Base-by-base conservation (phyloP, 1,140 invertebrate species). In the Drosophila chauvacae region DNA sequence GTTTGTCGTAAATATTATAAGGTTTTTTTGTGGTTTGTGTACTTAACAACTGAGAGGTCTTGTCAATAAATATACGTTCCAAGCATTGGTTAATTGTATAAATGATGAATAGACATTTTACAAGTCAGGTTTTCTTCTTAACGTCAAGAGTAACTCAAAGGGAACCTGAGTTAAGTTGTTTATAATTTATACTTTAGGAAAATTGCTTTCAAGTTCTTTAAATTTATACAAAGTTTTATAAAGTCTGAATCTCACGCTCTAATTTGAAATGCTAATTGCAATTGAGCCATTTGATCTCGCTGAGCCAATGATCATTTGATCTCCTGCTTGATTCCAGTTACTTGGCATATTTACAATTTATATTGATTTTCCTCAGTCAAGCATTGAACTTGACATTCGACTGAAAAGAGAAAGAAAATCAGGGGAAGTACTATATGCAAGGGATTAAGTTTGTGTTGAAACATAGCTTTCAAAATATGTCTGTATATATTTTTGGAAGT, bases 331-430 rank as follows among this genome's bases (percentile, higher is more conserved):
- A 33, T 56, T 61, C 9, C 41, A 65, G 6, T 44, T 45, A 50
- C 11, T 11, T 50, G 7, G 5, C 16, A 44, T 75, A 50, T 55
- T 33, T 9, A 68, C 33, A 28, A 28, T 28, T 28, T 26, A 41
- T 23, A 45, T 26, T 26, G 33, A 28, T 53, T 53, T 62, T 37
- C 7, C 28, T 53, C 14, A 14, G 26, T 35, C 48, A 55, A 45
- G 13, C 59, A 13, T 61, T 81, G 77, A 81, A 76, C 78, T 81
- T 81, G 78, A 76, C 77, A 75, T 80, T 55, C 18, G 16, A 20
- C 37, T 60, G n/a, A 50, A 39, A 10, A 33, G 14, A 14, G 48
- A 47, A 9, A 3, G 1, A 39, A 41, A 53, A 50, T 42, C 20
- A 23, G 50, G 68, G 51, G 64, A 71, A 50, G 13, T 35, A 58